Conservation (phyloP, 2,113 vertebrate genomes). For the Herpailurus yagouaroundi region DNA sequence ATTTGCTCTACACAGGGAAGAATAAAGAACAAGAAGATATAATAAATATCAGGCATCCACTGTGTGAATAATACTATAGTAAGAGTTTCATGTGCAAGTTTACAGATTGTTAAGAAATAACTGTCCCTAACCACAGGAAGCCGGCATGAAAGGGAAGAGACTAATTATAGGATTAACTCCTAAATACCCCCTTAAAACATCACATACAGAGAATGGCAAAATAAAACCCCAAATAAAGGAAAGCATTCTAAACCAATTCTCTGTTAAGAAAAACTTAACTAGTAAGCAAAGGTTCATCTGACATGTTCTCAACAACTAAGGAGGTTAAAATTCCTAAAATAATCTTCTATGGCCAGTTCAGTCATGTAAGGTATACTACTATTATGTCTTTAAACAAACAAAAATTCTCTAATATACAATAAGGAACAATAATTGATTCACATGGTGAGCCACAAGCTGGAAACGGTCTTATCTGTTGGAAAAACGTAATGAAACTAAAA, state of each 20-base stretch:
- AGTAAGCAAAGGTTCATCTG: background rate
- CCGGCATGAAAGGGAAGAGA: background rate
- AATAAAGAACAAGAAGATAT: background rate
- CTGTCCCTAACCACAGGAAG: background rate
- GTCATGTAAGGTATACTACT: background rate
- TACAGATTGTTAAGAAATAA: background rate
- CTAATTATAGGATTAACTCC: background rate
- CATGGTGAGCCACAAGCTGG: background rate
- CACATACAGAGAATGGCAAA: background rate
- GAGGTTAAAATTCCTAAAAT: background rate
- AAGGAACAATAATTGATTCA: background rate
- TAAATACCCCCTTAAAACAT: background rate
- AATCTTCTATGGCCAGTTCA: background rate
- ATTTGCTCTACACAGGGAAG: background rate
- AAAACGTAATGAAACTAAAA: background rate
- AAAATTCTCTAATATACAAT: conserved; percentile 23
- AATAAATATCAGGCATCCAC: background rate
- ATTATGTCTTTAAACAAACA: background rate
- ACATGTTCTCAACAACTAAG: background rate
- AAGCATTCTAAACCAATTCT: background rate
- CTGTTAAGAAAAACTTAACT: background rate
- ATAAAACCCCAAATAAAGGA: conserved; percentile 17
- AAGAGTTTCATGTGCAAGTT: background rate
- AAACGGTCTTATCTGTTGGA: background rate
- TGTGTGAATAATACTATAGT: background rate